Percentiles rank a stretch among this genome's conserved stretches.
These are phyloP conservation scores for Caenorhabditis inopinata DNA, from an alignment of 1,140 invertebrate genomes.

Conservation along the genomic window DNA sequence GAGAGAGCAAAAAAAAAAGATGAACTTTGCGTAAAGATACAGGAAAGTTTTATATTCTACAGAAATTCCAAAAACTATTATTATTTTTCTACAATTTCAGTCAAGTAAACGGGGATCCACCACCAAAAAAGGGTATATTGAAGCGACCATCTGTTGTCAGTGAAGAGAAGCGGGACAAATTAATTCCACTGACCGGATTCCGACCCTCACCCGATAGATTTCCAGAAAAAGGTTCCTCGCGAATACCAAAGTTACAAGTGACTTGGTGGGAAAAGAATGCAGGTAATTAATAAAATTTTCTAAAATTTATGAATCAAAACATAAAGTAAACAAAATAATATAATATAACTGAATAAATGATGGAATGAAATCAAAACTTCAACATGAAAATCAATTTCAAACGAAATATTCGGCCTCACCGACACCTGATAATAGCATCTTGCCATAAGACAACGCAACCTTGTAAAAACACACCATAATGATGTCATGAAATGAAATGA, in stretches of 20 bases:
- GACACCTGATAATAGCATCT: too few species aligned
- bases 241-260: slow-evolving; percentile 51
- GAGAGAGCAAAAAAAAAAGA: neutral
- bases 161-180: slow-evolving; percentile 21
- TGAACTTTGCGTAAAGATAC: neutral
- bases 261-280: slow-evolving; percentile 61
- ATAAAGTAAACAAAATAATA: too few species aligned
- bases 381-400: too few species aligned
- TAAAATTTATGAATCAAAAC: too few species aligned
- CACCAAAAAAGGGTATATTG: slow-evolving; percentile 53
- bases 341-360: too few species aligned
- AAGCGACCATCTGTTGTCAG: slow-evolving; percentile 45
- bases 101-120: neutral
- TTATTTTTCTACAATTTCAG: neutral
- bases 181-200: slow-evolving; percentile 38
- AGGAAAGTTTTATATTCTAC: too few species aligned
- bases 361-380: too few species aligned
- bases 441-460: too few species aligned
- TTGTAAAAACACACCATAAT: too few species aligned
- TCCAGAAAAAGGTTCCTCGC: slow-evolving; percentile 43
- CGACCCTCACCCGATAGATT: slow-evolving; percentile 48
- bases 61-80: too few species aligned
- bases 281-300: slow-evolving; percentile 17
- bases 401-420: too few species aligned
- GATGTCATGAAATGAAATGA: too few species aligned